Evolutionary conservation across 2,797 vertebrate genomes (phyloP).

Genomic region (Leuciscus waleckii): DNA sequence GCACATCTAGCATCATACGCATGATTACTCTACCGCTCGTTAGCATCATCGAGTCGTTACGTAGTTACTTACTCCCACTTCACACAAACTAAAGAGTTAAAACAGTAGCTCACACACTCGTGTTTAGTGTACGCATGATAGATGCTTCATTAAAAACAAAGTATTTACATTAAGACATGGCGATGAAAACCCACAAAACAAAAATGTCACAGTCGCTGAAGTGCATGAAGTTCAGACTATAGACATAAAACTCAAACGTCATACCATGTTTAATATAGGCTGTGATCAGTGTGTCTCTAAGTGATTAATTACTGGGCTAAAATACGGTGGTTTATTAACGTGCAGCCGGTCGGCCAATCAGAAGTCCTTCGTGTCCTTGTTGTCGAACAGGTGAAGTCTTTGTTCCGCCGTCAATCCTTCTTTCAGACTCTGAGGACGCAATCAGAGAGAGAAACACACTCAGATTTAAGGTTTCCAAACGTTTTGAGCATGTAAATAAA

Average conservation of each 20-base stretch:
- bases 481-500: no score
- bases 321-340: constrained; percentile 77
- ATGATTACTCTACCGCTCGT: no score
- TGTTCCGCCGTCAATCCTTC: constrained; percentile 85
- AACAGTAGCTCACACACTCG: constrained; percentile 87
- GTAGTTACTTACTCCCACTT: constrained; percentile 64
- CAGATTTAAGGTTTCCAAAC: no score
- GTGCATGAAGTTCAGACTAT: constrained; percentile 84
- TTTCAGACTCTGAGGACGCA: constrained; percentile 79
- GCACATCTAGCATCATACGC: no score
- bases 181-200: constrained; percentile 66
- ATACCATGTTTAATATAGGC: constrained; percentile 79
- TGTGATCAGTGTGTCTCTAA: constrained; percentile 83
- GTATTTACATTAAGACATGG: constrained; percentile 85
- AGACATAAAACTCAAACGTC: constrained; percentile 82
- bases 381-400: constrained; percentile 85
- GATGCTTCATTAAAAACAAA: constrained; percentile 80
- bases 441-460: no score
- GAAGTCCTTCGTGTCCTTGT: constrained; percentile 86
- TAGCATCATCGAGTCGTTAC: constrained; percentile 58
- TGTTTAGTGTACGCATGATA: constrained; percentile 79
- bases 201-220: constrained; percentile 84
- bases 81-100: constrained; percentile 78
- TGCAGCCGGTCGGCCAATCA: constrained; percentile 77
- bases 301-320: constrained; percentile 78